Evolutionary conservation across 2,113 vertebrate genomes (phyloP).

Genomic region (Calidris pygmaea): DNA sequence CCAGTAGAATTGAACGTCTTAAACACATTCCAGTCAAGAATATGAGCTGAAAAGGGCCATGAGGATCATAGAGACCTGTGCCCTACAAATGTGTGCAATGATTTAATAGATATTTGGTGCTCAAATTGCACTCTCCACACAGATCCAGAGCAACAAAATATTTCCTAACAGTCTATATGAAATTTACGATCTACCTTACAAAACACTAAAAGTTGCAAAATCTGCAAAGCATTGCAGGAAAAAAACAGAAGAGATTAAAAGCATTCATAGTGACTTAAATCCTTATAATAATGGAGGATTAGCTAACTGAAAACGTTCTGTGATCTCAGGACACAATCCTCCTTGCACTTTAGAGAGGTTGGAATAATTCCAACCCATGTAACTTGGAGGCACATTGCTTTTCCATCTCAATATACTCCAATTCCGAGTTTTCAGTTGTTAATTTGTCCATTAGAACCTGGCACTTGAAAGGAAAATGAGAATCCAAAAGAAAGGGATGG

Average conservation of each 20-base stretch:
- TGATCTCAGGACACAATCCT: background rate
- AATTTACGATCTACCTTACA: constrained; percentile 39
- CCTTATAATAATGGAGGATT: background rate
- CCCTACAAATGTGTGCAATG: background rate
- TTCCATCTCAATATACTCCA: background rate
- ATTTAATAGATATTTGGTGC: background rate
- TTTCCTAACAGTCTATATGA: constrained; percentile 33
- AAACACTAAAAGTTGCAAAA: constrained; percentile 58
- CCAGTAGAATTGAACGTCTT: background rate
- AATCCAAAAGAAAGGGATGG: background rate
- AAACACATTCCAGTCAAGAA: background rate
- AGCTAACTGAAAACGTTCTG: background rate
- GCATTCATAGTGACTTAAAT: background rate
- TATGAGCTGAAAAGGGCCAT: background rate
- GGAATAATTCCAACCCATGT: background rate
- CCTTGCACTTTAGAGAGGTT: background rate
- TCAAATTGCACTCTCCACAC: background rate
- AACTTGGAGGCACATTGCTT: background rate
- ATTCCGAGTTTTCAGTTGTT: background rate
- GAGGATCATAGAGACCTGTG: background rate
- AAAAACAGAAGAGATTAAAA: constrained; percentile 17
- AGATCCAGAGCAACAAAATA: background rate
- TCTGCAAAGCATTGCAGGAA: background rate
- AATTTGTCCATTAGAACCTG: background rate
- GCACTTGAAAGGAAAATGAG: background rate